Evolutionary conservation across 2,797 vertebrate species (phyloP).

Genomic region (Echeneis naucrates): DNA sequence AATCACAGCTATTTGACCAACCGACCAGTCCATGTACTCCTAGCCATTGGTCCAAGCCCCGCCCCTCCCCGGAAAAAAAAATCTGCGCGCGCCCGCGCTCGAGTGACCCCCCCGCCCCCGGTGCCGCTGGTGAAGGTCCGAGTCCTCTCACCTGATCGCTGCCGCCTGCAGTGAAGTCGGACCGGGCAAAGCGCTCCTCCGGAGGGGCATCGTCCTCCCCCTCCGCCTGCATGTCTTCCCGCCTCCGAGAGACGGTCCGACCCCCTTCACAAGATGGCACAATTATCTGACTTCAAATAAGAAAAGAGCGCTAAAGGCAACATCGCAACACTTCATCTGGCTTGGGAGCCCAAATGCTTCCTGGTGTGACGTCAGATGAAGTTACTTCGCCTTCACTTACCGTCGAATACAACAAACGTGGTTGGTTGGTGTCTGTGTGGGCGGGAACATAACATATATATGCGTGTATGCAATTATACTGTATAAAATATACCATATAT

Average conservation of each 20-base stretch:
- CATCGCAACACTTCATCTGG: not conserved
- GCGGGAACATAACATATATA: not conserved
- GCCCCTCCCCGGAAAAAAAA: no score
- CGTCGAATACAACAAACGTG: slow-evolving; percentile 28
- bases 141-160: slow-evolving; percentile 76
- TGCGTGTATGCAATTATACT: no score
- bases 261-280: accelerated
- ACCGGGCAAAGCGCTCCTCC: slow-evolving; percentile 68
- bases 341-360: slow-evolving; percentile 36
- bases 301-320: slow-evolving; percentile 8
- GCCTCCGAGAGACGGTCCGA: not conserved
- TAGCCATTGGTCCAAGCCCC: no score
- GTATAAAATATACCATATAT: not conserved
- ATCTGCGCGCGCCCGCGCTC: no score
- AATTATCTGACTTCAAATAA: not conserved
- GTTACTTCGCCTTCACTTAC: slow-evolving; percentile 24
- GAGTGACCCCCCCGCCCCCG: no score
- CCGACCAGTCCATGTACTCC: no score
- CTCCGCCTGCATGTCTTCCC: slow-evolving; percentile 55
- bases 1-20: no score
- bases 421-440: not conserved
- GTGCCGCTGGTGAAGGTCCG: no score
- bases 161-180: slow-evolving; percentile 68
- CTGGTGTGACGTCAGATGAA: slow-evolving; percentile 53
- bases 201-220: slow-evolving; percentile 30